Evolutionary conservation across 2,797 vertebrate species (phyloP), one percentile per base, ranked within the genome.

Genomic region (Sebastes itinus): DNA sequence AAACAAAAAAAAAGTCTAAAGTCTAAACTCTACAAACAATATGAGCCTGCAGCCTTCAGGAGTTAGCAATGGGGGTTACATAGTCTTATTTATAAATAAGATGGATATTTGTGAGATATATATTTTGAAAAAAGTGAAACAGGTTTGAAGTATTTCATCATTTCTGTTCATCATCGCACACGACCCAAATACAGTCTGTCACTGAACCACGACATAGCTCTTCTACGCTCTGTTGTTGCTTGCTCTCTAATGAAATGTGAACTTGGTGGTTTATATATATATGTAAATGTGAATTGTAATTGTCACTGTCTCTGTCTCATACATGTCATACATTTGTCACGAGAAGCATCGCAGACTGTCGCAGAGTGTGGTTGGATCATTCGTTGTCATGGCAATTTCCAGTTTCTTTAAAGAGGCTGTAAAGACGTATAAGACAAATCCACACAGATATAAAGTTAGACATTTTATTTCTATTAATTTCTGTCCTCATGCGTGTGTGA

Each of bases 201-300:
- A 42, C 65, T 60, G 65, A 75, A 49, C 7, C 35, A 8, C 20
- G 16, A 32, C 58, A 23, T 0, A 30, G 35, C 60, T 72, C 55
- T 1, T 33, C 67, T 66, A 63, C 13, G 25, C 55, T 72, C 70
- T 69, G 58, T 72, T 33, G 72, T 30, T 10, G n/a, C 69, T 49
- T 2, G n/a, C 22, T 67, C 25, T 77, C 33, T n/a, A 28, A 42
- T 64, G 16, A 75, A 88, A 83, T 89, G 84, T 88, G 84, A 92
- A 81, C 56, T 49, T 33, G 14, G 61, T 25, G 3, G 16, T 67
- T 72, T 79, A 18, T 46, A 64, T 46, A 64, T 46, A 64, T 9
- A 23, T 77, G 11, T 64, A 49, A 75, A 78, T 80, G 71, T 87
- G 62, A 87, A 60, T 49, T 49, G 14, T 77, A 25, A 55, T 71